A percentile compares a stretch with the other conserved stretches of the same genome.
Evolutionary conservation across 1,140 invertebrate genomes (phyloP).

Genomic region (Nylanderia fulva): DNA sequence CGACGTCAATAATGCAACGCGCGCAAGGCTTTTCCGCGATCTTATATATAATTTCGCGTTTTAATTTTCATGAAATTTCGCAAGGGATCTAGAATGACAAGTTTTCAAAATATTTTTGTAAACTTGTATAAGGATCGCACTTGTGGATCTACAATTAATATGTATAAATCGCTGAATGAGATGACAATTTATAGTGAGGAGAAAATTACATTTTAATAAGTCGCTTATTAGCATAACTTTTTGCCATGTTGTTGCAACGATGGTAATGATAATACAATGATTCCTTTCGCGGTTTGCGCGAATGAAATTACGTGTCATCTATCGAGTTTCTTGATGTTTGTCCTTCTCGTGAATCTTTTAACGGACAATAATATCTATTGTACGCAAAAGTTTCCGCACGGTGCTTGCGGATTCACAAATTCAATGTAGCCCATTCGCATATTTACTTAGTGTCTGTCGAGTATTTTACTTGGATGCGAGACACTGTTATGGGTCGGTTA

Average conservation of each 20-base stretch:
- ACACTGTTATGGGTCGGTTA: slow-evolving; percentile 44
- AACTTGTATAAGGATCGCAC: neutral
- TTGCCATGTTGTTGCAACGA: neutral
- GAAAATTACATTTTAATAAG: neutral
- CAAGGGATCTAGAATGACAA: neutral
- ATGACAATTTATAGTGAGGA: neutral
- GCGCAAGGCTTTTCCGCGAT: neutral
- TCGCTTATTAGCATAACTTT: neutral
- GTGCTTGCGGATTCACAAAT: slow-evolving; percentile 66
- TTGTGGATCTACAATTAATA: neutral
- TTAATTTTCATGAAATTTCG: neutral
- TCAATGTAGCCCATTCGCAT: slow-evolving; percentile 67
- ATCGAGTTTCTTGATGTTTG: neutral
- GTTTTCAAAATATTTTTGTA: neutral
- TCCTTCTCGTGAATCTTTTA: slow-evolving; percentile 3
- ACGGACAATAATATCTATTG: neutral
- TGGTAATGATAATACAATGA: neutral
- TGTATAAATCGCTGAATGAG: neutral
- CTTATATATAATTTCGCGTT: neutral
- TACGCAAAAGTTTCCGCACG: slow-evolving; percentile 12
- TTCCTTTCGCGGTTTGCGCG: neutral
- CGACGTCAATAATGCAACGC: too few relatives aligned
- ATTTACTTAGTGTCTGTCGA: slow-evolving; percentile 63
- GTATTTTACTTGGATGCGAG: slow-evolving; percentile 69
- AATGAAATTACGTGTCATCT: neutral